Percentiles rank a stretch among this genome's conserved stretches.
phyloP scores from a whole-genome alignment of 2,888 invertebrate genomes.

The Ormyrus labotus region DNA sequence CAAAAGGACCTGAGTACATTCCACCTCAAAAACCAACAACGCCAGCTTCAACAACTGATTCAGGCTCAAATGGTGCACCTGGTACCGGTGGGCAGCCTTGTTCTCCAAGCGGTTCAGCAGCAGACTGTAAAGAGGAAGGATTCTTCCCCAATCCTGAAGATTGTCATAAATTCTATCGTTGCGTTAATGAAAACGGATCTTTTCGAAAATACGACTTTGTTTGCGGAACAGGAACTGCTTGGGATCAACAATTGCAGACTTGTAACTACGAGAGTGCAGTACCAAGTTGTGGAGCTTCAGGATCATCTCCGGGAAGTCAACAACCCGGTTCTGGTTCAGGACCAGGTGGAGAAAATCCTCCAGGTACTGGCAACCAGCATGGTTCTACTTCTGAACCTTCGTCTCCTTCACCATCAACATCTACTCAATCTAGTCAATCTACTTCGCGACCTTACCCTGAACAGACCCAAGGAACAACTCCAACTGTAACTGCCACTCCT shows the following conservation, averaged over 20 bases:
- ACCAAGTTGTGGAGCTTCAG: slow-evolving; percentile 60
- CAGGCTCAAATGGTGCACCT: slow-evolving; percentile 12
- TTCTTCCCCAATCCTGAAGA: slow-evolving; percentile 83
- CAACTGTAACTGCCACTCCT: not conserved
- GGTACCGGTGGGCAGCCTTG: slow-evolving; percentile 47
- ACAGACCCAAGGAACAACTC: not conserved
- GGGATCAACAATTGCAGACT: slow-evolving; percentile 81
- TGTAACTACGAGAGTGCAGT: slow-evolving; percentile 81
- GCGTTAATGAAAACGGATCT: slow-evolving; percentile 80
- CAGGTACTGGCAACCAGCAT: not conserved
- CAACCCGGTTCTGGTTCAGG: slow-evolving; percentile 31
- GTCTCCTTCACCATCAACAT: slow-evolving; percentile 5
- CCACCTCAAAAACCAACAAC: slow-evolving; percentile 42
- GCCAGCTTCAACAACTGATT: slow-evolving; percentile 23
- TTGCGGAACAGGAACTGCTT: slow-evolving; percentile 82
- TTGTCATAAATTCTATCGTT: slow-evolving; percentile 86
- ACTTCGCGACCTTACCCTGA: slow-evolving; percentile 9
- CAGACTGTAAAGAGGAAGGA: slow-evolving; percentile 77
- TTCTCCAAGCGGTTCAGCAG: slow-evolving; percentile 41
- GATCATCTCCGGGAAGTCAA: not conserved
- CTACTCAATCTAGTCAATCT: slow-evolving; percentile 43
- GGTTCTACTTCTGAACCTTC: slow-evolving; percentile 14
- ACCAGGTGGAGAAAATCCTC: slow-evolving; percentile 25
- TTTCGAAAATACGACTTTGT: slow-evolving; percentile 78
- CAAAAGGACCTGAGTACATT: slow-evolving; percentile 40